Percentiles rank a stretch among this genome's conserved stretches.
Evolutionary conservation across 2,888 invertebrate genomes (phyloP).

Genomic region (Furcula furcula): DNA sequence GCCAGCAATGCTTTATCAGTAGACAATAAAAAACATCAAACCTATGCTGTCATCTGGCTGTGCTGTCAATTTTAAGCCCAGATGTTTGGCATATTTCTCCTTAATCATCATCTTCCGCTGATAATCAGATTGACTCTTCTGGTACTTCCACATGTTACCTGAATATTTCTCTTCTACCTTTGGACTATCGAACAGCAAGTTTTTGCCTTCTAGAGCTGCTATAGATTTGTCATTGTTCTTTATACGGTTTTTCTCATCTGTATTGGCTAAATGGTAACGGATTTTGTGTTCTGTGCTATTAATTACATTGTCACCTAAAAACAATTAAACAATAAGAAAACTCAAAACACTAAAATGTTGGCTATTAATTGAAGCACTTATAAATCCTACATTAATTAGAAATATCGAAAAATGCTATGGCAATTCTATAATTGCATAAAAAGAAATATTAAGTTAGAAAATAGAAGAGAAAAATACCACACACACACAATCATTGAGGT

Average conservation of each 20-base stretch:
- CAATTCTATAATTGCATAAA: no score
- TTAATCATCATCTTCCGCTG: conserved; percentile 53
- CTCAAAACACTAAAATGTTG: no score
- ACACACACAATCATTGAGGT: no score
- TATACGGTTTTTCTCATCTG: conserved; percentile 57
- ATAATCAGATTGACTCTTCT: conserved; percentile 47
- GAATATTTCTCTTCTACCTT: conserved; percentile 43
- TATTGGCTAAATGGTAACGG: conserved; percentile 53
- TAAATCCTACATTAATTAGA: no score
- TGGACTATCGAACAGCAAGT: conserved; percentile 55
- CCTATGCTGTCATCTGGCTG: conserved; percentile 53
- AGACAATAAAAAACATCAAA: conserved; percentile 25
- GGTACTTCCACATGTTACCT: conserved; percentile 59
- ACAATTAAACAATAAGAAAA: conserved; percentile 5
- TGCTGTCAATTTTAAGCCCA: conserved; percentile 43
- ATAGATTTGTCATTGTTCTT: conserved; percentile 74
- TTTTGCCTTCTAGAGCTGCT: conserved; percentile 66
- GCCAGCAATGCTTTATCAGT: no score
- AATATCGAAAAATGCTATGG: no score
- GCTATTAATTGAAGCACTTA: no score
- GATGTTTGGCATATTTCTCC: conserved; percentile 58
- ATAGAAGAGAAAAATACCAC: no score
- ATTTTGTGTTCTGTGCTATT: conserved; percentile 46
- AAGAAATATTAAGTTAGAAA: no score
- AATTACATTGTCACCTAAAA: conserved; percentile 55